A percentile compares a stretch with the other conserved stretches of the same genome.
These are phyloP conservation scores for Sacculina carcini DNA, from an alignment of 2,888 invertebrate genomes.

Conservation along the genomic window DNA sequence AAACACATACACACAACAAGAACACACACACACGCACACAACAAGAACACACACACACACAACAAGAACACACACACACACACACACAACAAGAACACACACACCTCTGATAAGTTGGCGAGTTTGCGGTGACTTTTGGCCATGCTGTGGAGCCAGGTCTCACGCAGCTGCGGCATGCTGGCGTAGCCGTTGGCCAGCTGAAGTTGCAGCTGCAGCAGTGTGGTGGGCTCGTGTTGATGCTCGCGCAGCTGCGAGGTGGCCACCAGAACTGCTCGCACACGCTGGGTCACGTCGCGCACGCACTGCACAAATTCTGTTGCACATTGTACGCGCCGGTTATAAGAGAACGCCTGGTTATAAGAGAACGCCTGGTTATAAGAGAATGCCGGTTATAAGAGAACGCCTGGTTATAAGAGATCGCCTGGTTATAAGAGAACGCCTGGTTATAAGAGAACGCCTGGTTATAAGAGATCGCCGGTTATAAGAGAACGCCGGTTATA, in stretches of 20 bases:
- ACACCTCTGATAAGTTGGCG: slow-evolving; percentile 63
- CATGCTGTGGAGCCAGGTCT: slow-evolving; percentile 88
- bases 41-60: no score
- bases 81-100: no score
- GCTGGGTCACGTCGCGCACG: slow-evolving; percentile 73
- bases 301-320: slow-evolving; percentile 49
- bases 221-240: slow-evolving; percentile 70
- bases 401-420: no score
- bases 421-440: no score
- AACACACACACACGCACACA: no score
- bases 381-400: slow-evolving; percentile 9
- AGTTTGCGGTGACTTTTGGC: slow-evolving; percentile 53
- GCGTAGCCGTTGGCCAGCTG: slow-evolving; percentile 77
- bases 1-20: no score
- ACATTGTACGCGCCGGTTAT: neutral
- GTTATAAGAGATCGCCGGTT: no score
- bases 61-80: no score
- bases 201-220: slow-evolving; percentile 67
- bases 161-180: slow-evolving; percentile 72
- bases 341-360: neutral
- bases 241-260: slow-evolving; percentile 78
- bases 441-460: no score
- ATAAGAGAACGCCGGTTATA: no score
- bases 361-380: neutral
- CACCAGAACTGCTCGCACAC: slow-evolving; percentile 77